Evolutionary conservation across 2,113 vertebrate genomes (phyloP).

Genomic region (Tetrax tetrax): DNA sequence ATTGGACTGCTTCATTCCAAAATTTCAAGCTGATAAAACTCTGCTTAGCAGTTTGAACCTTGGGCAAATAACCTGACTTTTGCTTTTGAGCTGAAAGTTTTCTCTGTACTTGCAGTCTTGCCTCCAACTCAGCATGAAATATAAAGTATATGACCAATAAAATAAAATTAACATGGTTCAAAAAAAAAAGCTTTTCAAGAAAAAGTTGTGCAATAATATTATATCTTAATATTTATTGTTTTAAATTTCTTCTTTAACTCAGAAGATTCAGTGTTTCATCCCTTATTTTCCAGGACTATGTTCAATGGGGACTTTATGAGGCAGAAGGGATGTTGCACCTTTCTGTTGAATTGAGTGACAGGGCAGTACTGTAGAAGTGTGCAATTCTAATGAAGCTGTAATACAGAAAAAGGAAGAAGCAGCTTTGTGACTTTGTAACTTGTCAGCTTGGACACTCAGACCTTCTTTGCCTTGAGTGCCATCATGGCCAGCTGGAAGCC

Average conservation of each 20-base stretch:
- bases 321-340: not conserved
- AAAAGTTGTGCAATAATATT: not conserved
- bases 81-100: not conserved
- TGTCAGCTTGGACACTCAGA: not conserved
- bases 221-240: not conserved
- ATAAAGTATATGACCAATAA: not conserved
- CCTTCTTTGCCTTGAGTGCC: conserved; percentile 97
- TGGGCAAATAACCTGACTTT: not conserved
- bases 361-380: not conserved
- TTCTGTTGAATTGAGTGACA: not conserved
- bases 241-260: not conserved
- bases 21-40: not conserved
- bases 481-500: conserved; percentile 83
- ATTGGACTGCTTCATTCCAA: not conserved
- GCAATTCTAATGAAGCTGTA: not conserved
- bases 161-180: not conserved
- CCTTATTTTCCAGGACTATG: not conserved
- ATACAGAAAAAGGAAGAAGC: not conserved
- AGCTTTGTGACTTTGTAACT: not conserved
- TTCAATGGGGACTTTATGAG: not conserved
- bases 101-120: not conserved
- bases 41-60: not conserved
- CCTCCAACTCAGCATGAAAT: not conserved
- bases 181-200: not conserved
- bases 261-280: not conserved